Percentiles rank a stretch among this genome's conserved stretches.
Conservation (phyloP, 2,888 invertebrate genomes). For the Beris chalybata region DNA sequence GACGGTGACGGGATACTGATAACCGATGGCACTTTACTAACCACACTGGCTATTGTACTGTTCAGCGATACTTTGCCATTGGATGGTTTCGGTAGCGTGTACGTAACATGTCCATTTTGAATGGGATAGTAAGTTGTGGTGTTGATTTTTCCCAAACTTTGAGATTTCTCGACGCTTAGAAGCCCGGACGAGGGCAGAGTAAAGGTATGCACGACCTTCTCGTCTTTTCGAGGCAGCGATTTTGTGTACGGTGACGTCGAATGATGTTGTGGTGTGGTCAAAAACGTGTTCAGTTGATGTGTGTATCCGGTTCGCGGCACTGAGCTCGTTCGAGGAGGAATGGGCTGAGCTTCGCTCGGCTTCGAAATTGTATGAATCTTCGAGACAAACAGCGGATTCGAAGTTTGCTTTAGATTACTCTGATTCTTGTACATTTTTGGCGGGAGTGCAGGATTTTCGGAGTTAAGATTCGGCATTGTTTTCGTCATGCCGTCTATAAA, state of each 20-base stretch:
- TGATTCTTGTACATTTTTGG: conserved; percentile 55
- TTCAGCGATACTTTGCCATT: conserved; percentile 53
- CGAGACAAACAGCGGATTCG: conserved; percentile 38
- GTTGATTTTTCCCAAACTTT: conserved; percentile 51
- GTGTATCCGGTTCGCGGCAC: conserved; percentile 28
- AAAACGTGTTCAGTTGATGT: conserved; percentile 22
- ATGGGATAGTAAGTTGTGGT: conserved; percentile 55
- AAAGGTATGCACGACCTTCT: conserved; percentile 47
- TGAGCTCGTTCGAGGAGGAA: conserved; percentile 33
- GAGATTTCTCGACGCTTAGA: conserved; percentile 39
- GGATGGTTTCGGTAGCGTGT: conserved; percentile 52
- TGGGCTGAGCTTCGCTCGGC: conserved; percentile 38
- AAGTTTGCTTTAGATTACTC: conserved; percentile 34
- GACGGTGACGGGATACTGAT: conserved; percentile 53
- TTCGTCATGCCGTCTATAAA: conserved; percentile 42
- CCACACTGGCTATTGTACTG: conserved; percentile 54
- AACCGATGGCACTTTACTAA: conserved; percentile 56
- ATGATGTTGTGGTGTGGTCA: conserved; percentile 17
- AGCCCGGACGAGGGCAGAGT: conserved; percentile 49
- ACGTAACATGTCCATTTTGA: conserved; percentile 53
- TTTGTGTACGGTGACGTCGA: conserved; percentile 40
- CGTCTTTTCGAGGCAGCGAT: conserved; percentile 44
- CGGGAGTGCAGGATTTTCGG: conserved; percentile 52
- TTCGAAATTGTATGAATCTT: conserved; percentile 43
- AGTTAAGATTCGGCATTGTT: conserved; percentile 40